Base-by-base conservation (phyloP, 2,888 invertebrate species). In the Lasius platythorax region DNA sequence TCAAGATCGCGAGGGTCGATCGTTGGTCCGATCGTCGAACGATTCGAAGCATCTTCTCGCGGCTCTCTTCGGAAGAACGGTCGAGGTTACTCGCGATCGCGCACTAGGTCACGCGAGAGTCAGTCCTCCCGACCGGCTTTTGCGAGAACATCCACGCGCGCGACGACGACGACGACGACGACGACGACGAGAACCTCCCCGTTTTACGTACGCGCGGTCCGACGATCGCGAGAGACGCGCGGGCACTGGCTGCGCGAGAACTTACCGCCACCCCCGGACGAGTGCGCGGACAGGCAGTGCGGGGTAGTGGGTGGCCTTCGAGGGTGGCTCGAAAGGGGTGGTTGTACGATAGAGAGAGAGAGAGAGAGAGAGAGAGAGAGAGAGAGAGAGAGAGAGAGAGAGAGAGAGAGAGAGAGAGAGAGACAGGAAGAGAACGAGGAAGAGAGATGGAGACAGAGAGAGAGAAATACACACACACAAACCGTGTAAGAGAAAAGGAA, bases 191-290 rank as follows among this genome's bases (percentile, higher is more conserved):
- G 85, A 76, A 83, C 84, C 84, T 87, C 82, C 83, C 81, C 85
- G 87, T 91, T 91, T 90, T 91, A 89, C 84, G 88, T 88, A 91
- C 92, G 92, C 93, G 92, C 92, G 91, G 93, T 94, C 93, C 93
- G 93, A 92, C 93, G 89, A 93, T 94, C 93, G 94, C 94, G 94
- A 91, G 93, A 94, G 94, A 93, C 94, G 94, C 95, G 94, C 94
- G 94, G 93, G 92, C 94, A 95, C 95, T 94, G 94, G 90, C 93
- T 87, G 88, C 91, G 90, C 87, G 90, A 91, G 92, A 91, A 94
- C 91, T 93, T 91, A 87, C 89, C 88, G 86, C 92, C 91, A 92
- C 90, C 90, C 91, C 90, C 91, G 88, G 88, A 89, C 89, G 91
- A 89, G 88, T 86, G 91, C 92, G 92, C 89, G 91, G 88, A 89